Conservation (phyloP, 1,140 invertebrate genomes). For the Calosoma granatense region DNA sequence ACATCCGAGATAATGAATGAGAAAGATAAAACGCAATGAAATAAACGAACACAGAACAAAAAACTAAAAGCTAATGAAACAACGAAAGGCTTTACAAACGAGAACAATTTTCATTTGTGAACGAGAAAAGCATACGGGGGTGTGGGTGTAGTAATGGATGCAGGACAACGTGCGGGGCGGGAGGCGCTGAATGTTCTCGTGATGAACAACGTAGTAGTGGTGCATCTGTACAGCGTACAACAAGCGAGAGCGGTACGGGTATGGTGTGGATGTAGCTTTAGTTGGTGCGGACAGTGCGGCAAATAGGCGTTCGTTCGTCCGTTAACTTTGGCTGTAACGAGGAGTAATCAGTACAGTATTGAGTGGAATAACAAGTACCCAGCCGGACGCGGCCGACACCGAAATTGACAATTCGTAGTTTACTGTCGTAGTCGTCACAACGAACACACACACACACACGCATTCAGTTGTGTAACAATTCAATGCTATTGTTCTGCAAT, state of each 20-base stretch:
- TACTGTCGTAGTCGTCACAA: background rate
- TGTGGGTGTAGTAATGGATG: too few relatives aligned
- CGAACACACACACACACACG: too few relatives aligned
- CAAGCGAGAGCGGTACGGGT: background rate
- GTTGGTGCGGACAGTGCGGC: background rate
- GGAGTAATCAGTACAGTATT: slow-evolving; percentile 1
- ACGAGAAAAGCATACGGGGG: background rate
- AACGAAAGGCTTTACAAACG: background rate
- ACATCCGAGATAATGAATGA: slow-evolving; percentile 1
- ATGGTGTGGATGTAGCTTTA: background rate
- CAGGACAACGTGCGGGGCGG: too few relatives aligned
- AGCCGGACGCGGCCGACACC: background rate
- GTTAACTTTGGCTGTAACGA: slow-evolving; percentile 6
- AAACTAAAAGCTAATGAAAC: slow-evolving; percentile 6
- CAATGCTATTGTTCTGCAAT: too few relatives aligned
- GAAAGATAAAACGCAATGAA: slow-evolving; percentile 3
- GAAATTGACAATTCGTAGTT: slow-evolving; percentile 1
- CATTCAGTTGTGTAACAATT: too few relatives aligned
- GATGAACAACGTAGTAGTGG: background rate
- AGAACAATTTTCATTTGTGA: slow-evolving; percentile 4
- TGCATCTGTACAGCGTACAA: background rate
- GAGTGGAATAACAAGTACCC: slow-evolving; percentile 7
- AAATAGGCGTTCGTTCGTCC: background rate
- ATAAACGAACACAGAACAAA: slow-evolving; percentile 1
- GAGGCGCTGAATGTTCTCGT: too few relatives aligned